phyloP scores from a whole-genome alignment of 2,113 vertebrate genomes.

The Neogobius melanostomus region DNA sequence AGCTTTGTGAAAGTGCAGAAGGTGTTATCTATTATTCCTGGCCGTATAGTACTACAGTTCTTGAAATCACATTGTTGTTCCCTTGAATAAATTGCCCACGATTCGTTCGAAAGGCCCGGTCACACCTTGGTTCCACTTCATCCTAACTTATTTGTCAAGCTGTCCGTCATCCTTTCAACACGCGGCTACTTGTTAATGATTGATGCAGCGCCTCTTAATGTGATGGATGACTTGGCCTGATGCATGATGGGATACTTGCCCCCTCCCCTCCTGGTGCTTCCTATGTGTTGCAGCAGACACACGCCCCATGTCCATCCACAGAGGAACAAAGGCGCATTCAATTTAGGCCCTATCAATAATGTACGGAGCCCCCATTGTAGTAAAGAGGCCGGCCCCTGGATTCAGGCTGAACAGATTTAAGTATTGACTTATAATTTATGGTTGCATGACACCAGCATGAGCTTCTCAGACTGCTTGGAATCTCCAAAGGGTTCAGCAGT shows the following conservation, averaged over 20 bases:
- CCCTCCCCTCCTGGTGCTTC: conserved; percentile 24
- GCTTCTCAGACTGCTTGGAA: conserved; percentile 34
- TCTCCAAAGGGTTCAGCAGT: conserved; percentile 33
- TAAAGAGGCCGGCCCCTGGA: conserved; percentile 15
- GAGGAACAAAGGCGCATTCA: conserved; percentile 69
- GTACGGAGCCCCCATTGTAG: conserved; percentile 55
- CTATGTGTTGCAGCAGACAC: conserved; percentile 36
- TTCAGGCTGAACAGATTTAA: conserved; percentile 43
- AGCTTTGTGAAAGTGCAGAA: conserved; percentile 19
- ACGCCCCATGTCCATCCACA: conserved; percentile 56
- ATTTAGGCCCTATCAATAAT: conserved; percentile 73
- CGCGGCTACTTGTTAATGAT: conserved; percentile 73
- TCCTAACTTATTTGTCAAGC: conserved; percentile 72
- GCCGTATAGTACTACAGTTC: conserved; percentile 19
- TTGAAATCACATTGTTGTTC: conserved; percentile 36
- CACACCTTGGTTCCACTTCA: conserved; percentile 64
- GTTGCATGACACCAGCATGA: conserved; percentile 16
- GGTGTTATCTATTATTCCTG: conserved; percentile 45
- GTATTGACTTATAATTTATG: conserved; percentile 37
- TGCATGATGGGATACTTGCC: conserved; percentile 48
- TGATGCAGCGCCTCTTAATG: conserved; percentile 74
- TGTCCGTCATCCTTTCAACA: conserved; percentile 71
- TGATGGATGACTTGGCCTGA: conserved; percentile 67
- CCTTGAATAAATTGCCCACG: conserved; percentile 43
- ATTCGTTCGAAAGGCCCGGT: conserved; percentile 46